Percentiles rank a stretch among this genome's conserved stretches.
phyloP scores from a whole-genome alignment of 2,797 vertebrate species.

The Myotis pilosus region DNA sequence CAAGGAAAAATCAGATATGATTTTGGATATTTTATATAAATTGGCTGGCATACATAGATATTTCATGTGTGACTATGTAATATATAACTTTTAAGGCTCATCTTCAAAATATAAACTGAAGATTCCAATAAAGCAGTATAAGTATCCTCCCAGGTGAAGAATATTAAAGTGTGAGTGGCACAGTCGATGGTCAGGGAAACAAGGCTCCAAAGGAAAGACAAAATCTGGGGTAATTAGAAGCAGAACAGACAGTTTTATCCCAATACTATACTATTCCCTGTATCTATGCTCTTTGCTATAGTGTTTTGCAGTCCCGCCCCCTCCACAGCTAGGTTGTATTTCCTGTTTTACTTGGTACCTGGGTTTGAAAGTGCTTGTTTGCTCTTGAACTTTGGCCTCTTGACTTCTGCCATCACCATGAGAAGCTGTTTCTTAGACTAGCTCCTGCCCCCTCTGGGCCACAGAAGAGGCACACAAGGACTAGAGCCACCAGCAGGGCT shows the following conservation, averaged over 20 bases:
- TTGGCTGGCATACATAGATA: neutral
- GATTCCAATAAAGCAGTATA: neutral
- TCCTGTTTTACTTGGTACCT: neutral
- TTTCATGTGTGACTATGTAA: neutral
- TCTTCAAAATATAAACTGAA: neutral
- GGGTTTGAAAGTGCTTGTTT: neutral
- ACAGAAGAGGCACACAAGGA: neutral
- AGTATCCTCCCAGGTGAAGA: neutral
- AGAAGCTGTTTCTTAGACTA: neutral
- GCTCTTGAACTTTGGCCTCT: neutral
- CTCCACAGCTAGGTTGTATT: neutral
- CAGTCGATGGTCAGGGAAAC: neutral
- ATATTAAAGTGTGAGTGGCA: neutral
- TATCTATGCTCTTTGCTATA: neutral
- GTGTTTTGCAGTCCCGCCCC: neutral
- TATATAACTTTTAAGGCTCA: neutral
- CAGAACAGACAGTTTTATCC: neutral
- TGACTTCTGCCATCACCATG: neutral
- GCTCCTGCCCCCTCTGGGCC: neutral
- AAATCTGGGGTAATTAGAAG: neutral
- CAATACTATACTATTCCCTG: neutral
- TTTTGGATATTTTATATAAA: neutral
- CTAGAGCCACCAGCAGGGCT: neutral
- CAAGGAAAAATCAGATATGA: neutral
- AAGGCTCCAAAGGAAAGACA: neutral